These are phyloP conservation scores for Agonopterix subpropinquella DNA, from an alignment of 2,888 invertebrate species.

Conservation along the genomic window DNA sequence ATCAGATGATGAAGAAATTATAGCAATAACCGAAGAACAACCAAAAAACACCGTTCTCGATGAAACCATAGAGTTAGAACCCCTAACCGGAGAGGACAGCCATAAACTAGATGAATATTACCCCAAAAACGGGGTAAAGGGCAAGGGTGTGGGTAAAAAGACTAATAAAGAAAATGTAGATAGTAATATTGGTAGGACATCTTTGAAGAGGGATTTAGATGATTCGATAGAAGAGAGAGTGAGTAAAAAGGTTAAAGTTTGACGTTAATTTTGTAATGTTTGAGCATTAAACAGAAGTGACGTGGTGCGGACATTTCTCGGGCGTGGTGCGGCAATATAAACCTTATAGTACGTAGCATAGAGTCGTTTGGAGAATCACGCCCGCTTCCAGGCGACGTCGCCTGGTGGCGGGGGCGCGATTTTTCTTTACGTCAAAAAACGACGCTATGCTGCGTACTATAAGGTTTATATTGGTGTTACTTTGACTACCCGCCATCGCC, in stretches of 20 bases:
- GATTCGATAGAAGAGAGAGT: conserved; percentile 22
- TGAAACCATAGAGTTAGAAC: conserved; percentile 42
- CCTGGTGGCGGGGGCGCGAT: too few species aligned
- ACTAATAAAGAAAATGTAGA: conserved; percentile 27
- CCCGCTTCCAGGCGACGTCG: too few species aligned
- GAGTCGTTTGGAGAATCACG: too few species aligned
- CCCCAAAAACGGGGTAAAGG: conserved; percentile 29
- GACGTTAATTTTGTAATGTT: too few species aligned
- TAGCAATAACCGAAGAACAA: conserved; percentile 14
- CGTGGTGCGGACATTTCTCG: too few species aligned
- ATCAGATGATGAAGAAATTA: conserved; percentile 37
- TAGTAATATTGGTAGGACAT: conserved; percentile 17
- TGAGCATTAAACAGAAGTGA: too few species aligned
- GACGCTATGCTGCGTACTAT: too few species aligned
- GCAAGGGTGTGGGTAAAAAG: conserved; percentile 10
- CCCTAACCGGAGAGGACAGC: conserved; percentile 46
- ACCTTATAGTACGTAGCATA: too few species aligned
- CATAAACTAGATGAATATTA: conserved; percentile 64
- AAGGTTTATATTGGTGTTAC: too few species aligned
- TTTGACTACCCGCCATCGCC: too few species aligned
- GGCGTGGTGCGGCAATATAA: too few species aligned
- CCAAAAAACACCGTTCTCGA: conserved; percentile 46
- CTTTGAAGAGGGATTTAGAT: conserved; percentile 29
- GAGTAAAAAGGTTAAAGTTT: conserved; percentile 40
- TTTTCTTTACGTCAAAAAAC: too few species aligned